Evolutionary conservation across 92 coral and sea anemone species (phyloP).

Genomic region (Porites rus): DNA sequence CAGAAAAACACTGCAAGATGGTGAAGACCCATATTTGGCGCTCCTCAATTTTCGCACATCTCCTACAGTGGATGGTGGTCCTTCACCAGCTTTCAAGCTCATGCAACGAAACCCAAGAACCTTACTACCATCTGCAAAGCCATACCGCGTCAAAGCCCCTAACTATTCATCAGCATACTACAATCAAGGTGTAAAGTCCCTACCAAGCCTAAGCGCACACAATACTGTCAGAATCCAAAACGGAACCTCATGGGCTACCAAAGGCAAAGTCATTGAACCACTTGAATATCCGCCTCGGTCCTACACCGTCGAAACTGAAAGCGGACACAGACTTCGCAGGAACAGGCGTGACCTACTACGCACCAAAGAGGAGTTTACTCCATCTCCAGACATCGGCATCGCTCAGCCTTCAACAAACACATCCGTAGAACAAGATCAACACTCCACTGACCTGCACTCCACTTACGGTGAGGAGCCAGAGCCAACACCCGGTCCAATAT

Average conservation of each 20-base stretch:
- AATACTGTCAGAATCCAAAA: too few relatives aligned
- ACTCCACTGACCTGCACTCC: neutral
- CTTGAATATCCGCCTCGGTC: too few relatives aligned
- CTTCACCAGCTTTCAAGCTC: conserved; percentile 33
- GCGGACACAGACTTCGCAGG: neutral
- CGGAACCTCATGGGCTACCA: too few relatives aligned
- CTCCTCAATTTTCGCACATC: conserved; percentile 38
- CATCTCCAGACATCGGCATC: neutral
- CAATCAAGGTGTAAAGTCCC: conserved; percentile 30
- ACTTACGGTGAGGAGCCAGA: too few relatives aligned
- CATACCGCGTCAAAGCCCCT: neutral
- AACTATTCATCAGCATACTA: conserved; percentile 31
- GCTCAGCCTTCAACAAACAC: neutral
- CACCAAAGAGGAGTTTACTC: conserved; percentile 4
- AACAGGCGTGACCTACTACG: too few relatives aligned
- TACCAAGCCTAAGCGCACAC: conserved; percentile 13
- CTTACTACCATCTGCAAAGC: conserved; percentile 30
- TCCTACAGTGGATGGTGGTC: conserved; percentile 41
- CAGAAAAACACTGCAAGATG: conserved; percentile 33
- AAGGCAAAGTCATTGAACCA: too few relatives aligned
- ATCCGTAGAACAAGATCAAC: neutral
- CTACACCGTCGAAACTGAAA: too few relatives aligned
- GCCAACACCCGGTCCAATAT: too few relatives aligned
- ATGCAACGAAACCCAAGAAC: conserved; percentile 32
- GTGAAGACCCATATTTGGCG: conserved; percentile 32